phyloP scores from a whole-genome alignment of 2,888 invertebrate genomes.

The Cabera pusaria region DNA sequence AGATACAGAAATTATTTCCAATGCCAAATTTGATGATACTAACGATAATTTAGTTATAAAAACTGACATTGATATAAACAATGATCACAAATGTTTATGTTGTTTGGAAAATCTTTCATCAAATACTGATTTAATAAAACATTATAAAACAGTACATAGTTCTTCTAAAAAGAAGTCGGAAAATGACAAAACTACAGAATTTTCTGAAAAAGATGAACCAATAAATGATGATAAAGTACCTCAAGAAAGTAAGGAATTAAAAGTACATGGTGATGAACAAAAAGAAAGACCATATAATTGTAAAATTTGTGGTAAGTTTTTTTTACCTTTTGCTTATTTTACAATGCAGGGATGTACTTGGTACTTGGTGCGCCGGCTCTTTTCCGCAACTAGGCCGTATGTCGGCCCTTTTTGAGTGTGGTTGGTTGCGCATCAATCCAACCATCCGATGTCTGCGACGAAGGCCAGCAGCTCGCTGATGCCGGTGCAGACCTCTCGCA shows the following conservation, averaged over 20 bases:
- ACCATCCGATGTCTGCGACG: no score
- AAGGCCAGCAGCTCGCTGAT: no score
- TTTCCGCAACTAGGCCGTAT: no score
- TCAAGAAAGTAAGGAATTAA: background rate
- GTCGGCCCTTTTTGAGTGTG: no score
- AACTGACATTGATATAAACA: background rate
- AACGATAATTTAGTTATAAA: no score
- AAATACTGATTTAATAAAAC: constrained; percentile 41
- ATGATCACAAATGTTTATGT: constrained; percentile 43
- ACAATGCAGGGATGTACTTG: no score
- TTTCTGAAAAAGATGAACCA: constrained; percentile 6
- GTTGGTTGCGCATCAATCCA: no score
- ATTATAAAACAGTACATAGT: constrained; percentile 43
- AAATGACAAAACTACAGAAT: constrained; percentile 1
- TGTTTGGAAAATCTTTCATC: constrained; percentile 43
- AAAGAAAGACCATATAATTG: constrained; percentile 56
- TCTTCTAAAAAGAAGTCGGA: constrained; percentile 2
- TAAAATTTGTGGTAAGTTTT: constrained; percentile 65
- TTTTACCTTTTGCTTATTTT: no score
- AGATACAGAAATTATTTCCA: no score
- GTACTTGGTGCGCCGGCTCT: no score
- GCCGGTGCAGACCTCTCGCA: no score
- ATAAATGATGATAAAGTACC: constrained; percentile 3
- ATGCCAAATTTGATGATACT: no score
- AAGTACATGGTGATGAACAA: constrained; percentile 34